A percentile compares a stretch with the other conserved stretches of the same genome.
Evolutionary conservation across 2,797 vertebrate species (phyloP).

Genomic region (Prionace glauca): DNA sequence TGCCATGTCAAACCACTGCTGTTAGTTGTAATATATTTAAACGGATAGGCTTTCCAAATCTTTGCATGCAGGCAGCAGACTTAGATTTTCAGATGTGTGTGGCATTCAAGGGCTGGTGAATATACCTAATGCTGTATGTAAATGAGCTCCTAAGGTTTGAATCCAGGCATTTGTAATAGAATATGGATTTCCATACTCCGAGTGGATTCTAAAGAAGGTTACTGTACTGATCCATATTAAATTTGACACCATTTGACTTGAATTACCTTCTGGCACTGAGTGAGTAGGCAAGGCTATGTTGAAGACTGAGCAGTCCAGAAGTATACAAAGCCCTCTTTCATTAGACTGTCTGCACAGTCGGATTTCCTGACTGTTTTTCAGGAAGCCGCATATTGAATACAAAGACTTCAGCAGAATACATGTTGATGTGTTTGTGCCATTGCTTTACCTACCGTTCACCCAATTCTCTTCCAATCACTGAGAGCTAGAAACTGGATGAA

Average conservation of each 20-base stretch:
- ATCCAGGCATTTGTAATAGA: neutral
- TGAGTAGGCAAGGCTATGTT: neutral
- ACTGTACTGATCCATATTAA: neutral
- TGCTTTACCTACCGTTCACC: neutral
- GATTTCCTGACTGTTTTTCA: constrained; percentile 33
- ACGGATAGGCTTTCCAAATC: neutral
- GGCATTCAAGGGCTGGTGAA: neutral
- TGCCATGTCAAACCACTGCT: neutral
- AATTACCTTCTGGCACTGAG: neutral
- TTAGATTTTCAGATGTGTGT: neutral
- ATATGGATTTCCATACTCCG: neutral
- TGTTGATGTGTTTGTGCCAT: neutral
- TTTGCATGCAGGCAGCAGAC: neutral
- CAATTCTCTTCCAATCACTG: neutral
- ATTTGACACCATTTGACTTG: neutral
- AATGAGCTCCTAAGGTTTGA: neutral
- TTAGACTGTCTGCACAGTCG: constrained; percentile 5
- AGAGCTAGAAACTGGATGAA: neutral
- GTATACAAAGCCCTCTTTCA: neutral
- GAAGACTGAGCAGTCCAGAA: neutral
- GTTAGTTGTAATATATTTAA: neutral
- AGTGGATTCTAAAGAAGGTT: neutral
- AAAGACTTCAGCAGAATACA: neutral
- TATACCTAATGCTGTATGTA: neutral
- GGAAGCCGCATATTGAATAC: constrained; percentile 4